Percentiles rank a stretch among this genome's conserved stretches.
Evolutionary conservation across 2,113 vertebrate species (phyloP).

Genomic region (Sander vitreus): DNA sequence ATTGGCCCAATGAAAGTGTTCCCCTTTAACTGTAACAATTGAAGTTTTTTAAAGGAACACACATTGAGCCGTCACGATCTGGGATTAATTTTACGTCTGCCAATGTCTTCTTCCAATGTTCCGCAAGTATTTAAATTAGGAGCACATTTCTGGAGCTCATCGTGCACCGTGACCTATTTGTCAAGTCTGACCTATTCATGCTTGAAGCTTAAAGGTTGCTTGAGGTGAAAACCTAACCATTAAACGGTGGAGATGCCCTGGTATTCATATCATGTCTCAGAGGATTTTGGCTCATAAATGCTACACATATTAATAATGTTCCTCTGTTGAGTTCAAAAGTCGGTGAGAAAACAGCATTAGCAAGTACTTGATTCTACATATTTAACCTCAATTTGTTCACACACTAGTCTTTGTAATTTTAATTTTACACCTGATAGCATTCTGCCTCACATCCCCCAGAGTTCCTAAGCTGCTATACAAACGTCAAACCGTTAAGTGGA

Average conservation of each 20-base stretch:
- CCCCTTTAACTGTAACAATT: conserved; percentile 54
- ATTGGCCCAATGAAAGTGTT: conserved; percentile 59
- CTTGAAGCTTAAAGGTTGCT: conserved; percentile 9
- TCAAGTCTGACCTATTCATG: conserved; percentile 33
- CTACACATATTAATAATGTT: not conserved
- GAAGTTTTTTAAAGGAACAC: conserved; percentile 50
- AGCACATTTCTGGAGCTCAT: conserved; percentile 58
- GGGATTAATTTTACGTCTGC: conserved; percentile 48
- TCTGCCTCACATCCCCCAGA: conserved; percentile 25
- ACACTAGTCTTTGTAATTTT: conserved; percentile 10
- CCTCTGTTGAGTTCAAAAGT: not conserved
- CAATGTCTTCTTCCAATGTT: conserved; percentile 45
- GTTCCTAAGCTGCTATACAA: conserved; percentile 29
- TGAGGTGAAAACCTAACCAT: conserved; percentile 3
- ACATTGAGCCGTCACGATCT: conserved; percentile 49
- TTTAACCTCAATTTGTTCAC: not conserved
- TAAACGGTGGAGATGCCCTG: not conserved
- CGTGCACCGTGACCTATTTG: conserved; percentile 36
- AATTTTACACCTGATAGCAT: conserved; percentile 22
- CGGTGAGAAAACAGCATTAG: not conserved
- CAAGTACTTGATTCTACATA: not conserved
- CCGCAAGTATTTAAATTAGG: conserved; percentile 56
- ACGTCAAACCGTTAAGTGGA: conserved; percentile 47
- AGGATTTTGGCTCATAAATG: conserved; percentile 5
- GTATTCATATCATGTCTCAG: not conserved